Percentiles rank a stretch among this genome's conserved stretches.
Conservation (phyloP, 2,113 vertebrate genomes). For the Platichthys flesus region DNA sequence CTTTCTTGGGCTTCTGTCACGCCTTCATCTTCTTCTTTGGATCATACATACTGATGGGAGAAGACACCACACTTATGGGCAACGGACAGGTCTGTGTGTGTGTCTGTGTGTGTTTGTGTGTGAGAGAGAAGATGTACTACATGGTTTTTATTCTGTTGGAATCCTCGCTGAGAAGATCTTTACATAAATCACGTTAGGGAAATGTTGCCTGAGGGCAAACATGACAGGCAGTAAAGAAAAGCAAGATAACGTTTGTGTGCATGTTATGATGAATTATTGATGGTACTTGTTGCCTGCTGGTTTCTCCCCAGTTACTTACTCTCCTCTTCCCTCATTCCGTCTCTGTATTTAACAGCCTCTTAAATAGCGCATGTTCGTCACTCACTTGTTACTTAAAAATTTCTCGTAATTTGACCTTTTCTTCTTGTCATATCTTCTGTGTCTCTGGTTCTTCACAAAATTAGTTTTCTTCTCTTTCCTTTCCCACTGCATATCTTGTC, state of each 20-base stretch:
- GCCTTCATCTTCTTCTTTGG: constrained; percentile 98
- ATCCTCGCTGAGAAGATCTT: not conserved
- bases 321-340: constrained; percentile 26
- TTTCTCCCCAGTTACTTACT: constrained; percentile 18
- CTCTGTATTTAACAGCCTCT: constrained; percentile 29
- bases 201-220: not conserved
- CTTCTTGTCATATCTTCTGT: constrained; percentile 1
- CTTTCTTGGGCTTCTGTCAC: constrained; percentile 93
- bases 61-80: constrained; percentile 93
- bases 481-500: constrained; percentile 38
- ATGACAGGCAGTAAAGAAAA: not conserved
- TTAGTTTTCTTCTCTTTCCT: constrained; percentile 2
- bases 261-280: constrained; percentile 16
- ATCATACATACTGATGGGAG: constrained; percentile 94
- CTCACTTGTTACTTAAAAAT: constrained; percentile 1
- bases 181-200: not conserved
- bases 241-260: constrained; percentile 22
- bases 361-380: constrained; percentile 11
- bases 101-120: not conserved
- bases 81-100: constrained; percentile 92
- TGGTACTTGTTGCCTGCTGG: constrained; percentile 22
- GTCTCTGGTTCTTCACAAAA: not conserved
- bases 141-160: not conserved
- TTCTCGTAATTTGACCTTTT: not conserved
- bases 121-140: not conserved